Base-by-base conservation (phyloP, 2,888 invertebrate genomes). In the Epirrhoe alternata region DNA sequence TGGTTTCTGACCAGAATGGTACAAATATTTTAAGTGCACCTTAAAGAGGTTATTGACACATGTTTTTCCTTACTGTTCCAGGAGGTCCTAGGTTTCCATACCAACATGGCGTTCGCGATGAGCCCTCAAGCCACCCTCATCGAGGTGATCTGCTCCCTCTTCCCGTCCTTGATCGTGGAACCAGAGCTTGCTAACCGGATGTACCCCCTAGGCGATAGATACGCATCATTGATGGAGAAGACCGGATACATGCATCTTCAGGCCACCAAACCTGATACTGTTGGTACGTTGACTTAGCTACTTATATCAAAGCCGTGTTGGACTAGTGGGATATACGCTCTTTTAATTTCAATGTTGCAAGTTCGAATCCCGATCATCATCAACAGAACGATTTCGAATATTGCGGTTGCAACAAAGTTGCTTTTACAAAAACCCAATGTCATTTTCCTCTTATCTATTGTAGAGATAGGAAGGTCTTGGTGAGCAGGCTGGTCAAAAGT, bases 211-310 rank as follows among this genome's bases (percentile, higher is more conserved):
- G 65, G 66, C 0, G 65, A 75, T 6, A 66, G 64, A 5, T 83
- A 75, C 38, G 67, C 71, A 0, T 59, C 14, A 12, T 5, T 87
- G 0, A 0, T 89, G 0, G 81, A 86, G 17, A 88, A 88, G 51
- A 58, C 69, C 0, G 88, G 88, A 0, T 95, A 82, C 69, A 74
- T 96, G 74, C 97, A 97, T 81, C 76, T 97, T 6, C 98, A 98
- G 83, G 94, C 97, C 0, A 97, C 97, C 0, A 98, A 97, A 82
- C 98, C 98, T 12, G 98, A 98, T 79, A 98, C 98, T 0, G 56
- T 86, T 14, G 86, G 86, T 86, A 72, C 75, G 77, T 70, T 4
- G 17, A 33, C 6, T 24, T 55, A 45, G n/a, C 4, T 5, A 1
- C 45, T 6, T 12, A 45, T 42, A 38, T 35, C 17, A 55, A n/a